These are phyloP conservation scores for Larimichthys polyactis DNA, from an alignment of 2,113 vertebrate species.

Conservation along the genomic window DNA sequence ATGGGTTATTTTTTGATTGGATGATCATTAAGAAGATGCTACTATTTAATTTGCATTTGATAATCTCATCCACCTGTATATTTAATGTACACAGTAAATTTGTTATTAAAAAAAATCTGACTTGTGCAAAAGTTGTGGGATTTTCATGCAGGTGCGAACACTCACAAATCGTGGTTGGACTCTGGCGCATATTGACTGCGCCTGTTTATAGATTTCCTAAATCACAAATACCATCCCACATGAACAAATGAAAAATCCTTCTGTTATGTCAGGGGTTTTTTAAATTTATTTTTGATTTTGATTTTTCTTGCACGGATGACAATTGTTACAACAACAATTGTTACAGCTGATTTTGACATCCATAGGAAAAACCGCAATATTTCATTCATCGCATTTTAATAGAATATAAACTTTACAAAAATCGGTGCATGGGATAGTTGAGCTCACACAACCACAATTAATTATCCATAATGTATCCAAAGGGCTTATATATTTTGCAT, in stretches of 20 bases:
- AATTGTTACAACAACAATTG: fast-evolving
- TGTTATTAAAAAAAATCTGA: constrained; percentile 38
- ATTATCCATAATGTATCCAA: not conserved
- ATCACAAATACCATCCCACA: not conserved
- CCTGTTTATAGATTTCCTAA: not conserved
- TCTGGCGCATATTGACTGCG: not conserved
- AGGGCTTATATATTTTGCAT: not conserved
- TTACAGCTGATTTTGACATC: not conserved
- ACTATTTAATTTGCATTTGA: constrained; percentile 49
- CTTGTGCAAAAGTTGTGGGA: constrained; percentile 40
- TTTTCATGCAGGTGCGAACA: constrained; percentile 23
- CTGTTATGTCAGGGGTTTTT: not conserved
- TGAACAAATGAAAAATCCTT: not conserved
- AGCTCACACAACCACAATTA: not conserved
- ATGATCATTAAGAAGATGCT: not conserved
- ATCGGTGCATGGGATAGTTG: not conserved
- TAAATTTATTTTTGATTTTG: not conserved
- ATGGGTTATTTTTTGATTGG: constrained; percentile 6
- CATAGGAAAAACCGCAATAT: not conserved
- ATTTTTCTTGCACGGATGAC: not conserved
- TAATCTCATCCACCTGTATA: constrained; percentile 52
- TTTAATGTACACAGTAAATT: constrained; percentile 28
- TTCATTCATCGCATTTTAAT: not conserved
- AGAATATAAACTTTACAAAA: not conserved
- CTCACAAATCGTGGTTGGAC: not conserved